Conservation (phyloP, 2,888 invertebrate species). For the Aproaerema taeniolella region DNA sequence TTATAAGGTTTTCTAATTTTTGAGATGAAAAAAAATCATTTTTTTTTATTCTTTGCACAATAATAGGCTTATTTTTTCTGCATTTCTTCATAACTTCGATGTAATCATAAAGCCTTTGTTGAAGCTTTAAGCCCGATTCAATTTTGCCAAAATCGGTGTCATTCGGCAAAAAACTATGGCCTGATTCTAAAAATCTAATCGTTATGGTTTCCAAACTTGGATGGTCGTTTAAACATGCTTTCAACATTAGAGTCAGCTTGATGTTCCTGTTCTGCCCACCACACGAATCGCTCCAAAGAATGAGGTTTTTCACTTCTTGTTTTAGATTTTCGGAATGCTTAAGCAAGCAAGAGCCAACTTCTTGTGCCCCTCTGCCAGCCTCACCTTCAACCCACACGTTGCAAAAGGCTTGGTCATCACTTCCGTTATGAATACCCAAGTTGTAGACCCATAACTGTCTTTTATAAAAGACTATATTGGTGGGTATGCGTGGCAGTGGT, state of each 20-base stretch:
- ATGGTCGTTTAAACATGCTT: not conserved
- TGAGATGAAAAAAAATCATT: too few species aligned
- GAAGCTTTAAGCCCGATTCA: too few species aligned
- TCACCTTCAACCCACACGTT: conserved; percentile 2
- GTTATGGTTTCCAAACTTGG: not conserved
- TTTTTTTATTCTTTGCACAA: too few species aligned
- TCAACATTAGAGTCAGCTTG: conserved; percentile 1
- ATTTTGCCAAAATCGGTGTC: conserved; percentile 3
- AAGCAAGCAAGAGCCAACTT: conserved; percentile 7
- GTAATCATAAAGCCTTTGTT: too few species aligned
- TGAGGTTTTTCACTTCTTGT: not conserved
- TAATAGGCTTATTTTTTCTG: too few species aligned
- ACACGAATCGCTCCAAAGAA: conserved; percentile 5
- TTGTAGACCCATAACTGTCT: conserved; percentile 1
- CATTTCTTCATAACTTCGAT: too few species aligned
- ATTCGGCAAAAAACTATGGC: conserved; percentile 1
- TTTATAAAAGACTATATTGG: conserved; percentile 3
- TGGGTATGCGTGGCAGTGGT: not conserved
- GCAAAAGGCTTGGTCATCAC: not conserved
- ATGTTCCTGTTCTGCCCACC: conserved; percentile 5
- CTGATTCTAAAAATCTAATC: not conserved
- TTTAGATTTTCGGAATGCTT: not conserved
- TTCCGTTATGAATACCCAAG: not conserved
- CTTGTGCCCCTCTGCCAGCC: conserved; percentile 1
- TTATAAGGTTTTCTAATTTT: too few species aligned